Percentiles rank a stretch among this genome's conserved stretches.
phyloP scores from a whole-genome alignment of 2,113 vertebrate species.

The Axis porcinus region DNA sequence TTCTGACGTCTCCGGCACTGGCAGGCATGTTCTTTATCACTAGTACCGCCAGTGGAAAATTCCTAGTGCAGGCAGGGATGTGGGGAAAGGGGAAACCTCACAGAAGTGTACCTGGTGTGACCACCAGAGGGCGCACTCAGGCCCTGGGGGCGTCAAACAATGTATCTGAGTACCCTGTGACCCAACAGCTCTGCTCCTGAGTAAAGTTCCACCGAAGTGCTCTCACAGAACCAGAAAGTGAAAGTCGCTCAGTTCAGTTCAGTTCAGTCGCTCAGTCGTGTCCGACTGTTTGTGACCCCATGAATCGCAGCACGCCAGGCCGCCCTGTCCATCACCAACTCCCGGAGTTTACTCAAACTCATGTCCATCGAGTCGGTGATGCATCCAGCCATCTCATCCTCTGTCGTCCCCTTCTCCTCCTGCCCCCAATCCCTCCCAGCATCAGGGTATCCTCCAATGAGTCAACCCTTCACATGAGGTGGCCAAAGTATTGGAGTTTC shows the following conservation, averaged over 20 bases:
- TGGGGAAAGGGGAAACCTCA: not conserved
- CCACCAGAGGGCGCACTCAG: not conserved
- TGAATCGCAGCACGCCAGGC: too few species aligned
- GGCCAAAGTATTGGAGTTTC: too few species aligned
- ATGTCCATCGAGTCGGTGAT: too few species aligned
- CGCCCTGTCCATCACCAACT: too few species aligned
- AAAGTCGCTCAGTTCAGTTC: not conserved
- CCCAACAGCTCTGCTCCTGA: not conserved
- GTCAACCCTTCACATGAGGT: too few species aligned
- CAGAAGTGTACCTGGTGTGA: not conserved
- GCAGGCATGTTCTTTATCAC: not conserved
- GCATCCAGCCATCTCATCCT: too few species aligned
- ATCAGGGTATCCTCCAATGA: too few species aligned
- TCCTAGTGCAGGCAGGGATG: not conserved
- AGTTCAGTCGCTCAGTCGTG: not conserved
- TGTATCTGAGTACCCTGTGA: not conserved
- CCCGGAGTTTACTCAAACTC: too few species aligned
- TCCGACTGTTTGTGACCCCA: not conserved
- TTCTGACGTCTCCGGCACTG: not conserved
- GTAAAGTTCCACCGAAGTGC: not conserved
- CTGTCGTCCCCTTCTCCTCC: too few species aligned
- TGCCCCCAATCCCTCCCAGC: too few species aligned
- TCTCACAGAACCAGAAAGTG: not conserved
- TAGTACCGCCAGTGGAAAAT: not conserved
- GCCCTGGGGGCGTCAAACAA: not conserved